Conservation (phyloP, 2,888 invertebrate species). For the Thereva unica region DNA sequence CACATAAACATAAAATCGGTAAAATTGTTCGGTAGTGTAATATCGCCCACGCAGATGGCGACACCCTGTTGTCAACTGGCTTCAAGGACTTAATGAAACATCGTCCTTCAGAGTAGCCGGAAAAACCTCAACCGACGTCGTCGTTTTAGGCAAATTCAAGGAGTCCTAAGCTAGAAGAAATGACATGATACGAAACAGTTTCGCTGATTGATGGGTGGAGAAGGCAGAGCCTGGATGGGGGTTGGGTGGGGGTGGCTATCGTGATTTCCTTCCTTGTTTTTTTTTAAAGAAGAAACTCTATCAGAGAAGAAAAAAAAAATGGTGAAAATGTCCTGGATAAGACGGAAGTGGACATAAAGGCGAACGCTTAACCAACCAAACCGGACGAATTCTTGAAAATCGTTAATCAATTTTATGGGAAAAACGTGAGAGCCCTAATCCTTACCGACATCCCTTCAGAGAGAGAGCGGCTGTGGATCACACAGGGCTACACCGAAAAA, state of each 20-base stretch:
- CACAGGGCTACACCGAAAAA: constrained; percentile 17
- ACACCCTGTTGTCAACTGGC: too few species aligned
- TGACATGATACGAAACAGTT: constrained; percentile 11
- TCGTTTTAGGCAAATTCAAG: too few species aligned
- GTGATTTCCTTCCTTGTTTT: constrained; percentile 1
- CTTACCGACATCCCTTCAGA: constrained; percentile 19
- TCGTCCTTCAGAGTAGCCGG: too few species aligned
- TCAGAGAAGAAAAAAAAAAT: constrained; percentile 15
- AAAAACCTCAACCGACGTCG: too few species aligned
- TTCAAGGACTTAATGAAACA: too few species aligned
- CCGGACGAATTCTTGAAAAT: constrained; percentile 27
- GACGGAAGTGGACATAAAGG: constrained; percentile 6
- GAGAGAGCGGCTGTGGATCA: background rate
- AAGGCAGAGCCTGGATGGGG: background rate
- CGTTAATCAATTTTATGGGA: constrained; percentile 42
- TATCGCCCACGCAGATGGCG: too few species aligned
- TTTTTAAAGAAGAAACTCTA: background rate
- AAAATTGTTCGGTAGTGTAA: too few species aligned
- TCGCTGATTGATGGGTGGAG: background rate
- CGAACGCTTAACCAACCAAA: constrained; percentile 23
- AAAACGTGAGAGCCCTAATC: constrained; percentile 38
- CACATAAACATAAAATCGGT: too few species aligned
- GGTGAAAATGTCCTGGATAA: constrained; percentile 18
- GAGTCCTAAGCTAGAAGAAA: too few species aligned
- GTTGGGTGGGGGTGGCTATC: too few species aligned